A percentile compares a stretch with the other conserved stretches of the same genome.
Evolutionary conservation across 2,888 invertebrate species (phyloP).

Genomic region (Ochropleura leucogaster): DNA sequence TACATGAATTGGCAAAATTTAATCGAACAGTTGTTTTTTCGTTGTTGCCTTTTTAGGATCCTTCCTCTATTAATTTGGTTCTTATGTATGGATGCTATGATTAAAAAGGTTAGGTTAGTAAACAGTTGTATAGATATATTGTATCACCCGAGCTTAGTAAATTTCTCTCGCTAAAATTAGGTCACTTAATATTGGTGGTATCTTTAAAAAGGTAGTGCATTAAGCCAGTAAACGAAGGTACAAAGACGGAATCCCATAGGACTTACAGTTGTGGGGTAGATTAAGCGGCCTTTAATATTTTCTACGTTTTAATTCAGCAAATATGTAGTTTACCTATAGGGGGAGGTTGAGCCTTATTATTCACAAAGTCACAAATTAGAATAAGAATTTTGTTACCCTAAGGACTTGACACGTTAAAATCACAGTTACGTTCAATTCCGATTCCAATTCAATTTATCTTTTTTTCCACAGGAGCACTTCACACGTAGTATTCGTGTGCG

Average conservation of each 20-base stretch:
- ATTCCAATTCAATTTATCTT: too few relatives aligned
- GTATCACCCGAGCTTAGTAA: too few relatives aligned
- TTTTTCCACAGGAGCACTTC: constrained; percentile 88
- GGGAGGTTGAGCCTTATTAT: too few relatives aligned
- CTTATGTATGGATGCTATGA: too few relatives aligned
- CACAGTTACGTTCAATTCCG: not conserved
- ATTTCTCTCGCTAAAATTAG: not conserved
- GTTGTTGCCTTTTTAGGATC: too few relatives aligned
- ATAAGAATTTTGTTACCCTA: not conserved
- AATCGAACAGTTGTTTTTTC: too few relatives aligned
- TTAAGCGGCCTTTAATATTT: not conserved
- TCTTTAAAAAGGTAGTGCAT: not conserved
- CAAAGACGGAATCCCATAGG: not conserved
- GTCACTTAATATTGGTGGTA: not conserved
- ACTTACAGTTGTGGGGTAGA: not conserved
- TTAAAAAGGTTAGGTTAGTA: too few relatives aligned
- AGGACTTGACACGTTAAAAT: not conserved
- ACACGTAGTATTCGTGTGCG: constrained; percentile 93
- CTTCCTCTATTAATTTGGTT: too few relatives aligned
- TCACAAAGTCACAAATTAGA: too few relatives aligned
- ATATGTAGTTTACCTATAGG: too few relatives aligned
- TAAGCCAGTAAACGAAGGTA: not conserved
- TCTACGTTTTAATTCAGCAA: too few relatives aligned
- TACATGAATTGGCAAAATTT: too few relatives aligned
- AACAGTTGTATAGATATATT: not conserved